These are phyloP conservation scores for Oscheius sp. DNA, from an alignment of 2,888 invertebrate species.

Conservation along the genomic window DNA sequence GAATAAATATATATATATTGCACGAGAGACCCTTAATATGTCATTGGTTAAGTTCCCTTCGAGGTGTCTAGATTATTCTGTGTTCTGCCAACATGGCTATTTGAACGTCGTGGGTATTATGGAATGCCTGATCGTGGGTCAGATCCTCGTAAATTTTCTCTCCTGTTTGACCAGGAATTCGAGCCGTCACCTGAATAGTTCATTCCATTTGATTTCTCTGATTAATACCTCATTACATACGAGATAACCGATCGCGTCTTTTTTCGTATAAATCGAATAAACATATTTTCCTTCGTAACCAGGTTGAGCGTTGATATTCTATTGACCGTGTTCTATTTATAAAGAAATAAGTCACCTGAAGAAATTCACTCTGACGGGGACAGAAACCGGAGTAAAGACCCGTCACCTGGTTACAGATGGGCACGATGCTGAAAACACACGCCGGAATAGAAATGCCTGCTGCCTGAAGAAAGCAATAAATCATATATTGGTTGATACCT, in stretches of 20 bases:
- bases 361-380: constrained; percentile 60
- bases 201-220: neutral
- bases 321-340: constrained; percentile 6
- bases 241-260: constrained; percentile 63
- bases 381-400: constrained; percentile 68
- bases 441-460: constrained; percentile 64
- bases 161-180: constrained; percentile 63
- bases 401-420: constrained; percentile 57
- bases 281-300: constrained; percentile 66
- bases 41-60: too few relatives aligned
- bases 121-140: constrained; percentile 64
- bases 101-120: constrained; percentile 60
- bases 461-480: constrained; percentile 23
- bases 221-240: constrained; percentile 63
- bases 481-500: constrained; percentile 35
- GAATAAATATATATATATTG: too few relatives aligned
- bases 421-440: constrained; percentile 60
- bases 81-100: constrained; percentile 64
- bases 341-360: constrained; percentile 46
- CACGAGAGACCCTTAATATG: too few relatives aligned
- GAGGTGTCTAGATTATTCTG: constrained; percentile 34
- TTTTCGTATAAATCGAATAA: constrained; percentile 61
- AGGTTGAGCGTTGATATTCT: constrained; percentile 64
- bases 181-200: constrained; percentile 42
- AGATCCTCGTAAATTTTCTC: constrained; percentile 61